phyloP scores from a whole-genome alignment of 64 coral and sea anemone genomes.

The Exaiptasia diaphana region DNA sequence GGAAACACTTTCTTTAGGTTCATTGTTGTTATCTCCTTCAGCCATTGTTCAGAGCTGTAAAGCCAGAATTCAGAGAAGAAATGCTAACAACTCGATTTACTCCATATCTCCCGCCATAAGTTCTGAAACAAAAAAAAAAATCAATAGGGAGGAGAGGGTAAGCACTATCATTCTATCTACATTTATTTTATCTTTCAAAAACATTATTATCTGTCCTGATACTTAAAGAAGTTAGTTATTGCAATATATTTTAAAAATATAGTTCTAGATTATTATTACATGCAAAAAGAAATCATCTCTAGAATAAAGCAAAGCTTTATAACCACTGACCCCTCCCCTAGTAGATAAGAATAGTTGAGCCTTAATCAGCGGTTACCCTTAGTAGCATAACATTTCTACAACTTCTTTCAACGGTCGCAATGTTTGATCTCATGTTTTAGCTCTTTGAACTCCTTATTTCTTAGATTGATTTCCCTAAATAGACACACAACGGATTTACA shows the following conservation, averaged over 20 bases:
- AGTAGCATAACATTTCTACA: slow-evolving; percentile 8
- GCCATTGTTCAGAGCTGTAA: not conserved
- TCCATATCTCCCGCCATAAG: not conserved
- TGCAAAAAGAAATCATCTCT: too few relatives aligned
- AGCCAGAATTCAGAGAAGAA: not conserved
- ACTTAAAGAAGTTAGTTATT: not conserved
- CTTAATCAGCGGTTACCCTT: not conserved
- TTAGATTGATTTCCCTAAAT: too few relatives aligned
- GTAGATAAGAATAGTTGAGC: not conserved
- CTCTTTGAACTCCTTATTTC: too few relatives aligned
- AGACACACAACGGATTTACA: too few relatives aligned
- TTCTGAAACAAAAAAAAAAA: not conserved
- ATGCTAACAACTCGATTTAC: not conserved
- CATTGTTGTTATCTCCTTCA: not conserved
- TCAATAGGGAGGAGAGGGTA: not conserved
- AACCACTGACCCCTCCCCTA: not conserved
- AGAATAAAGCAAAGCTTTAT: too few relatives aligned
- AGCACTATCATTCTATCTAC: not conserved
- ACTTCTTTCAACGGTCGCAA: not conserved
- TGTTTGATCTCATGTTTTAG: too few relatives aligned
- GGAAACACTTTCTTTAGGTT: too few relatives aligned
- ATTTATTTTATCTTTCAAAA: not conserved
- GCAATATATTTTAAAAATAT: not conserved
- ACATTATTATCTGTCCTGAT: too few relatives aligned
- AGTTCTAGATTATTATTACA: too few relatives aligned